A percentile compares a stretch with the other conserved stretches of the same genome.
Evolutionary conservation across 2,888 invertebrate genomes (phyloP).

Genomic region (Resseliella maxima): DNA sequence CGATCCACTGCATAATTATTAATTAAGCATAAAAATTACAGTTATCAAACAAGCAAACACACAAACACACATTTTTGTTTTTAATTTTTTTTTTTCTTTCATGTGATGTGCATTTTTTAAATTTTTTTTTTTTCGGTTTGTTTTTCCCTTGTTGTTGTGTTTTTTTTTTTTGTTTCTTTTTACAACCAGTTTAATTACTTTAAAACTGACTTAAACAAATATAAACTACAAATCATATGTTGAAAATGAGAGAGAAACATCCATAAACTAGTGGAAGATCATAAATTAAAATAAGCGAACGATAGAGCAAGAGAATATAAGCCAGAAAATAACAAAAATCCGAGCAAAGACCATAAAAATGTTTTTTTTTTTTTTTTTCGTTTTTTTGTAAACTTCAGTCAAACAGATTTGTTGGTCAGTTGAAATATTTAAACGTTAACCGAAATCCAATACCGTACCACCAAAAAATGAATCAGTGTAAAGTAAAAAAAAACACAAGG

Average conservation of each 20-base stretch:
- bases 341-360: slow-evolving; percentile 1
- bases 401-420: background rate
- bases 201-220: slow-evolving; percentile 20
- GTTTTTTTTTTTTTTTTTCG: no score
- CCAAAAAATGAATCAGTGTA: background rate
- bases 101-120: background rate
- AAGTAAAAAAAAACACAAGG: background rate
- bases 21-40: slow-evolving; percentile 20
- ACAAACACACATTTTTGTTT: background rate
- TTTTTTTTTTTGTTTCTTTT: background rate
- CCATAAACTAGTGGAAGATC: slow-evolving; percentile 24
- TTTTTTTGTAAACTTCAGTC: background rate
- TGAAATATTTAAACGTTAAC: background rate
- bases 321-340: background rate
- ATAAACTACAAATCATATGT: slow-evolving; percentile 7
- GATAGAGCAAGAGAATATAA: background rate
- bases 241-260: background rate
- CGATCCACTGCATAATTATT: slow-evolving; percentile 29
- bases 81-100: background rate
- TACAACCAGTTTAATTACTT: background rate
- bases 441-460: background rate
- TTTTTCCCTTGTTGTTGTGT: background rate
- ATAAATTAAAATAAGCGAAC: background rate
- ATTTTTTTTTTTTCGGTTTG: background rate
- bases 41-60: slow-evolving; percentile 23